These are phyloP conservation scores for Rhombomys opimus DNA, from an alignment of 2,113 vertebrate genomes.

Conservation along the genomic window DNA sequence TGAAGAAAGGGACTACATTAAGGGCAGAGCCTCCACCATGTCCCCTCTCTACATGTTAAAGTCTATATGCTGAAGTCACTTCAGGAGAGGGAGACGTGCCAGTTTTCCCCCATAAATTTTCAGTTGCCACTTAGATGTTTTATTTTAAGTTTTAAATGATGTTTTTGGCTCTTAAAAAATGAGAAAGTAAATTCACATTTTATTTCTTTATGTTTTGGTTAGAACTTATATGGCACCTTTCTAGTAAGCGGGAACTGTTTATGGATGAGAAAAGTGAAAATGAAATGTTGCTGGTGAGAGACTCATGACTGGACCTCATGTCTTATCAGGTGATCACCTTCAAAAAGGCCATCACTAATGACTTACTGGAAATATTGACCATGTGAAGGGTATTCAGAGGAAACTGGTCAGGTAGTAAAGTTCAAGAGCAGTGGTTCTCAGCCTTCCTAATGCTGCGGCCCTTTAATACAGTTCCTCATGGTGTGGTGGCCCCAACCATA, in stretches of 20 bases:
- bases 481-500: background rate
- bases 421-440: background rate
- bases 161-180: background rate
- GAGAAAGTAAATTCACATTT: background rate
- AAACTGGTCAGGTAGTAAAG: background rate
- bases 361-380: background rate
- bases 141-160: background rate
- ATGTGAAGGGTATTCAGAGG: background rate
- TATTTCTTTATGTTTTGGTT: background rate
- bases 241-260: background rate
- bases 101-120: background rate
- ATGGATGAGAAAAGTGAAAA: background rate
- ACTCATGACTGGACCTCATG: background rate
- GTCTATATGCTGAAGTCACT: background rate
- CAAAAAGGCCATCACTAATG: background rate
- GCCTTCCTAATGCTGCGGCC: background rate
- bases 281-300: background rate
- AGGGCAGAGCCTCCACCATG: no score
- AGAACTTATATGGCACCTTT: background rate
- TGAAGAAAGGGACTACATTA: background rate
- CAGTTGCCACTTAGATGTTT: background rate
- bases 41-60: background rate
- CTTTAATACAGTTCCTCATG: background rate
- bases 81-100: background rate
- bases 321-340: background rate